These are phyloP conservation scores for Nyleta sp. DNA, from an alignment of 2,888 invertebrate genomes.

Conservation along the genomic window DNA sequence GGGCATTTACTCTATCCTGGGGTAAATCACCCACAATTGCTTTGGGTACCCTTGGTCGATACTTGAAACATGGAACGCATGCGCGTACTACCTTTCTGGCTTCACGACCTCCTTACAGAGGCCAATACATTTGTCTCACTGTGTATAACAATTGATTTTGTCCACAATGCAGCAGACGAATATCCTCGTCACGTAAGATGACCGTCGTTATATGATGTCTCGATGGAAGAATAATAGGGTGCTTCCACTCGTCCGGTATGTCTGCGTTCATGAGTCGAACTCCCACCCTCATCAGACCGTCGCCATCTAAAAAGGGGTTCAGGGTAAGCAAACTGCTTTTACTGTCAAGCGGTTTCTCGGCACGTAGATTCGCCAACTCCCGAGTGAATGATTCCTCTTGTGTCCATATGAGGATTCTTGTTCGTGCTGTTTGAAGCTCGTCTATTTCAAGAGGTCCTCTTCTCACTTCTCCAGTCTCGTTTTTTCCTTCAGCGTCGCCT, in stretches of 20 bases:
- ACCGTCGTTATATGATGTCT: too few species aligned
- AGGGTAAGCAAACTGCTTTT: not conserved
- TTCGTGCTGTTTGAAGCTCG: not conserved
- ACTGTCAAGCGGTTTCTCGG: not conserved
- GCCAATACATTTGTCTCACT: constrained; percentile 6
- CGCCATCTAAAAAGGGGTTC: not conserved
- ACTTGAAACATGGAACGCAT: constrained; percentile 42
- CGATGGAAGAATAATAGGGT: not conserved
- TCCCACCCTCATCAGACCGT: not conserved
- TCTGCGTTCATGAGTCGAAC: not conserved
- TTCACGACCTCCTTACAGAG: constrained; percentile 11
- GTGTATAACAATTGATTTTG: not conserved
- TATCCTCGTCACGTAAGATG: too few species aligned
- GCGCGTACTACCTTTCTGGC: constrained; percentile 14
- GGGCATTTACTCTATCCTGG: not conserved
- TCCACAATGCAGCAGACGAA: not conserved
- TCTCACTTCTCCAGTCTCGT: too few species aligned
- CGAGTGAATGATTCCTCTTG: not conserved
- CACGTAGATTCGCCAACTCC: not conserved
- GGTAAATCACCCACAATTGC: constrained; percentile 25
- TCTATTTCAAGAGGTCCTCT: not conserved
- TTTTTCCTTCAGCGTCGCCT: too few species aligned
- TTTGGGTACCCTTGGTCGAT: constrained; percentile 12
- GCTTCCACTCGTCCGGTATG: not conserved
- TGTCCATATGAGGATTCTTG: not conserved